These are phyloP conservation scores for Percopsis omiscomaycus DNA, from an alignment of 2,797 vertebrate genomes.

Conservation along the genomic window DNA sequence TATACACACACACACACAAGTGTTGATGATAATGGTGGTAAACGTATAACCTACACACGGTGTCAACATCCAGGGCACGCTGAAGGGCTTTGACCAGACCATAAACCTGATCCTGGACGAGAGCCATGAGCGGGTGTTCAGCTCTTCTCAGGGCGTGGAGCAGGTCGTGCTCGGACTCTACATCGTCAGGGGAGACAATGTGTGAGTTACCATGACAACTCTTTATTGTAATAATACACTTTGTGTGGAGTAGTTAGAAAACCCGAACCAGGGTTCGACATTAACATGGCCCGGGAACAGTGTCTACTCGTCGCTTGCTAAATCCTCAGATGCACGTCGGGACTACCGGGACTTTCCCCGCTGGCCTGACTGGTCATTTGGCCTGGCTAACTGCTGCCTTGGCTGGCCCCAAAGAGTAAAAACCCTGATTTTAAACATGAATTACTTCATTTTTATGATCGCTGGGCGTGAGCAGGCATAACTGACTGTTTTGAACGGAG, in stretches of 20 bases:
- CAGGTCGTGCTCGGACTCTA: slow-evolving; percentile 98
- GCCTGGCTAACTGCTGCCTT: no score
- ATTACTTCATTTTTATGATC: no score
- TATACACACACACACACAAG: slow-evolving; percentile 10
- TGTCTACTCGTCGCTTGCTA: no score
- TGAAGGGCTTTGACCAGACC: slow-evolving; percentile 98
- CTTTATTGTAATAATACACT: neutral
- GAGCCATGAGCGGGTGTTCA: slow-evolving; percentile 98
- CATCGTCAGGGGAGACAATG: slow-evolving; percentile 97
- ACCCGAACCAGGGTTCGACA: no score
- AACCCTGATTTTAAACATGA: no score
- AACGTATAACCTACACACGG: neutral
- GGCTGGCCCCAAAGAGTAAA: no score
- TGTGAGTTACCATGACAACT: slow-evolving; percentile 82
- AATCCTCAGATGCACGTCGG: no score
- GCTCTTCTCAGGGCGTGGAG: slow-evolving; percentile 96
- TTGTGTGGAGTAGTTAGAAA: neutral
- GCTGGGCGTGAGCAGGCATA: no score
- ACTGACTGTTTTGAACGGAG: no score
- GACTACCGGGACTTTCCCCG: no score
- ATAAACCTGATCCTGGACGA: slow-evolving; percentile 99
- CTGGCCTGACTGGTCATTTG: no score
- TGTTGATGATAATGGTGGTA: slow-evolving; percentile 1
- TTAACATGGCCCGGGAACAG: no score
- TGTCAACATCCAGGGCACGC: slow-evolving; percentile 81